Percentiles rank a stretch among this genome's conserved stretches.
Conservation (phyloP, 2,797 vertebrate species). For the Eremophila alpestris region DNA sequence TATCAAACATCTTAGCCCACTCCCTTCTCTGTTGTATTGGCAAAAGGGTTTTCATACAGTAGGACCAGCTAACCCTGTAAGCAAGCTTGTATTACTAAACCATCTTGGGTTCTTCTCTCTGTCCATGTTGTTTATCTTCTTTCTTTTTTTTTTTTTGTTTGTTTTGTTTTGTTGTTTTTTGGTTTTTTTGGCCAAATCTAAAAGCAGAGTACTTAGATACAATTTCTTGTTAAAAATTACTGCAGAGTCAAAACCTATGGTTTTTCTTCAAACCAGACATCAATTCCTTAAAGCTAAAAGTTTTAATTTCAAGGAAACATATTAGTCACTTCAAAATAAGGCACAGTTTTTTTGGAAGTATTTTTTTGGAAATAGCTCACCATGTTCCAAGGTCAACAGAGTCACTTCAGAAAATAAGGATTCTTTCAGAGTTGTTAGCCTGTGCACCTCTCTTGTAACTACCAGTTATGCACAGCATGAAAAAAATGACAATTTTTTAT, state of each 20-base stretch:
- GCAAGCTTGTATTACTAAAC: background rate
- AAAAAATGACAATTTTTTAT: background rate
- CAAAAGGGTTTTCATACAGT: background rate
- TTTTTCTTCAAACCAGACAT: background rate
- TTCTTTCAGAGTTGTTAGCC: background rate
- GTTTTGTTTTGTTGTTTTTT: too few species aligned
- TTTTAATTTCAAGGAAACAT: background rate
- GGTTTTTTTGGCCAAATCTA: too few species aligned
- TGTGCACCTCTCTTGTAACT: background rate
- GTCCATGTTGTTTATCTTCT: background rate
- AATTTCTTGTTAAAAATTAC: background rate
- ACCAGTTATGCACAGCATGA: background rate
- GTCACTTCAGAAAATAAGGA: background rate
- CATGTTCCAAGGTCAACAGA: background rate
- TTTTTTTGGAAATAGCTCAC: background rate
- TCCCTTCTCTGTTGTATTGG: background rate
- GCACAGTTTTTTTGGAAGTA: background rate
- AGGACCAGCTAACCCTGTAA: background rate
- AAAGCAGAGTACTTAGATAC: background rate
- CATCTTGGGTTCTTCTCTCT: background rate
- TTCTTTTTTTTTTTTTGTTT: too few species aligned
- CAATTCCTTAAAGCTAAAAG: background rate
- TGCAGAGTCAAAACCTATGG: background rate
- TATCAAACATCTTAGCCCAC: background rate
- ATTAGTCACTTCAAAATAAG: background rate